Conservation (phyloP, 2,113 vertebrate species). For the Trinectes maculatus region DNA sequence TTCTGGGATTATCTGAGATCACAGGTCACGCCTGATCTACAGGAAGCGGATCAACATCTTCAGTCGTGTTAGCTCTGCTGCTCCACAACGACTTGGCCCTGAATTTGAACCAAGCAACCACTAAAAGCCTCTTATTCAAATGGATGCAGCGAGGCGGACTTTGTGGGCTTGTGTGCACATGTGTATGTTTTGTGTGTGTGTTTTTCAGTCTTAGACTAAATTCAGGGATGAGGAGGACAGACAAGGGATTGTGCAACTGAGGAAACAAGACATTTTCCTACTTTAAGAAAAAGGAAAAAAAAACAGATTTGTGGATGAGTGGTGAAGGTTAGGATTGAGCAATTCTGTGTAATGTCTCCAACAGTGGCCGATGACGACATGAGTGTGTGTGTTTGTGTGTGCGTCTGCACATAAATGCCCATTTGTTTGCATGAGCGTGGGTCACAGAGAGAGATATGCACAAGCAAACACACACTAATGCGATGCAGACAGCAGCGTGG, state of each 20-base stretch:
- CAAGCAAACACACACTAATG: conserved; percentile 34
- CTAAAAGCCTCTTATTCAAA: conserved; percentile 69
- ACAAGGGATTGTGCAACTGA: background rate
- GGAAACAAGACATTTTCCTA: background rate
- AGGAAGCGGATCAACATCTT: conserved; percentile 40
- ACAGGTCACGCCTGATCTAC: conserved; percentile 31
- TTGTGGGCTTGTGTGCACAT: conserved; percentile 1
- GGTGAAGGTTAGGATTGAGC: background rate
- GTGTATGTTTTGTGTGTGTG: background rate
- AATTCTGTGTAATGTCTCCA: background rate
- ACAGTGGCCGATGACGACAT: background rate
- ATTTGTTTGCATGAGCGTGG: conserved; percentile 29
- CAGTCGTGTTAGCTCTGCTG: conserved; percentile 23
- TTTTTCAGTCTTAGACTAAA: no score
- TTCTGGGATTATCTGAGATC: conserved; percentile 43
- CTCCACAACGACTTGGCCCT: conserved; percentile 34
- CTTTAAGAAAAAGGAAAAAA: no score
- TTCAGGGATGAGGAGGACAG: no score
- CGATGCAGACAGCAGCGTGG: conserved; percentile 44
- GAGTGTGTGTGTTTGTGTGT: conserved; percentile 4
- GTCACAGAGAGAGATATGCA: conserved; percentile 7
- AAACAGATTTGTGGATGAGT: background rate
- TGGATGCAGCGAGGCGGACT: conserved; percentile 39
- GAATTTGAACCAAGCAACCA: conserved; percentile 53
- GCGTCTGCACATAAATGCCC: conserved; percentile 7